phyloP scores from a whole-genome alignment of 2,888 invertebrate species.

The Taphrorychus bicolor region DNA sequence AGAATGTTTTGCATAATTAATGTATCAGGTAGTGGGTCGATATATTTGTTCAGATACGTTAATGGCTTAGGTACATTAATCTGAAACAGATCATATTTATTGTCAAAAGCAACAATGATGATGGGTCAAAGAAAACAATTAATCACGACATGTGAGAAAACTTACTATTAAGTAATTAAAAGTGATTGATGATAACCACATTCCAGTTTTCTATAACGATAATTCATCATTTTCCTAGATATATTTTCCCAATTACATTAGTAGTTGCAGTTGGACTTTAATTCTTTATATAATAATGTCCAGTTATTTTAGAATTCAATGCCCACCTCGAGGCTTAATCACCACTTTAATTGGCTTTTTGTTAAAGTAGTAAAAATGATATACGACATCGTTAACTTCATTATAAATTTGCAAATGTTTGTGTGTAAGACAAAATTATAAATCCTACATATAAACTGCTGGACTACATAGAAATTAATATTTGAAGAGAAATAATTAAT shows the following conservation, averaged over 20 bases:
- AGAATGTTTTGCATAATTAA: not conserved
- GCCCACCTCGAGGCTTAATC: not conserved
- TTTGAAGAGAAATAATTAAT: not conserved
- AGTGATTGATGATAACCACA: not conserved
- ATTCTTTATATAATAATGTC: too few species aligned
- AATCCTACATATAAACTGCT: not conserved
- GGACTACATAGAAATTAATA: not conserved
- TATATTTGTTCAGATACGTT: too few species aligned
- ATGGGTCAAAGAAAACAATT: not conserved
- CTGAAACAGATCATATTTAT: too few species aligned
- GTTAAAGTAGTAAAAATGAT: not conserved
- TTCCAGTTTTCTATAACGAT: not conserved
- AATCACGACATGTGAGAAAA: not conserved
- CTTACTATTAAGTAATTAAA: not conserved
- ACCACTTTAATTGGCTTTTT: not conserved
- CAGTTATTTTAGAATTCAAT: not conserved
- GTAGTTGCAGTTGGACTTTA: too few species aligned
- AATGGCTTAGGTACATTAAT: too few species aligned
- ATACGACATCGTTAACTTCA: not conserved
- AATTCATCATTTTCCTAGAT: not conserved
- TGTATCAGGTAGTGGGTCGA: not conserved
- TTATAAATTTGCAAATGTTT: not conserved
- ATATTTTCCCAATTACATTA: not conserved
- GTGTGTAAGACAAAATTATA: not conserved
- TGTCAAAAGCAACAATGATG: not conserved